Percentiles rank a stretch among this genome's conserved stretches.
Evolutionary conservation across 1,140 invertebrate species (phyloP).

Genomic region (Caenorhabditis briggsae): DNA sequence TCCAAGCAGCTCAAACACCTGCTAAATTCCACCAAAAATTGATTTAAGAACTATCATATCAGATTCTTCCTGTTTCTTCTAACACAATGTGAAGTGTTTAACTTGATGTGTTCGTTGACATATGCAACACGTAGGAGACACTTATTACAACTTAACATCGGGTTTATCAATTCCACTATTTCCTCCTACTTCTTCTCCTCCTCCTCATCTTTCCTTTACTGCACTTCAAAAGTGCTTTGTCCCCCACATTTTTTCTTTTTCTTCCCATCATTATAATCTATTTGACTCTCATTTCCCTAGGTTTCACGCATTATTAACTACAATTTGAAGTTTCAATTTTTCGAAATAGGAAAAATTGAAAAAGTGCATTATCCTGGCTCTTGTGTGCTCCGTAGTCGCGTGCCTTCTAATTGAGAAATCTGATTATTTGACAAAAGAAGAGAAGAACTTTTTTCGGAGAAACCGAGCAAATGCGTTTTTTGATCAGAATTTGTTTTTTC

Average conservation of each 20-base stretch:
- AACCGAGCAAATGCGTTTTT: not conserved
- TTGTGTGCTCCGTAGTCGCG: slow-evolving; percentile 4
- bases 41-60: not conserved
- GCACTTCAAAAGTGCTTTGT: slow-evolving; percentile 45
- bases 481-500: not conserved
- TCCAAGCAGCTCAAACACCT: not conserved
- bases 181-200: not conserved
- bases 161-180: slow-evolving; percentile 17
- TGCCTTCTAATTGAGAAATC: slow-evolving; percentile 3
- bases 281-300: too few species aligned
- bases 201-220: slow-evolving; percentile 30
- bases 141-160: slow-evolving; percentile 54
- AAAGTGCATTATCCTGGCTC: not conserved
- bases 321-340: too few species aligned
- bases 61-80: not conserved
- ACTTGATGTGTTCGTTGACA: slow-evolving; percentile 20
- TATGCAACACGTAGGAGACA: slow-evolving; percentile 52
- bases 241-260: not conserved
- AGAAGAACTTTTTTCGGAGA: not conserved
- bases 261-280: too few species aligned
- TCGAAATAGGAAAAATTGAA: not conserved
- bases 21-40: not conserved
- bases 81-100: not conserved
- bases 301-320: too few species aligned
- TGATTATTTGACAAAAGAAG: not conserved